Evolutionary conservation across 2,113 vertebrate genomes (phyloP).

Genomic region (Galemys pyrenaicus): DNA sequence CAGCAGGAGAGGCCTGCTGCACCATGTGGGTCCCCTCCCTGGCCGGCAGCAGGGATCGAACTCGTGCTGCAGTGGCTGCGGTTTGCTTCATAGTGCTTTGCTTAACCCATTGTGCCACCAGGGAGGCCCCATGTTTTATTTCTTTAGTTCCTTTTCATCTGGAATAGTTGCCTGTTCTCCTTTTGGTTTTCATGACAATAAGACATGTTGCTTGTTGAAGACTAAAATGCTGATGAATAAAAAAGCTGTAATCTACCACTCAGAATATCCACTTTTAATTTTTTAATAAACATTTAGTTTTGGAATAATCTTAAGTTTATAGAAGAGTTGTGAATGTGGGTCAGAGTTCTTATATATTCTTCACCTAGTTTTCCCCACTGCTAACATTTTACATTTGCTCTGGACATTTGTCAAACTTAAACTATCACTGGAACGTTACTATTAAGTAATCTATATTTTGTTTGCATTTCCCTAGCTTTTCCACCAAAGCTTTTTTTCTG

Average conservation of each 20-base stretch:
- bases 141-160: neutral
- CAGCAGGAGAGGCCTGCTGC: too few relatives aligned
- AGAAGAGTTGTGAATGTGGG: neutral
- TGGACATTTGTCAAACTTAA: neutral
- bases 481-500: neutral
- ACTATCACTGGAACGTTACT: neutral
- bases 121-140: neutral
- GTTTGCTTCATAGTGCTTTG: too few relatives aligned
- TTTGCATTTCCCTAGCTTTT: constrained; percentile 33
- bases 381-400: neutral
- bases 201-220: constrained; percentile 40
- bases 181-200: neutral
- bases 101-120: too few relatives aligned
- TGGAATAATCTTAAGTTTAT: neutral
- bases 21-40: too few relatives aligned
- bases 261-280: neutral
- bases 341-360: neutral
- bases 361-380: neutral
- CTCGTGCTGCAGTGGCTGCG: too few relatives aligned
- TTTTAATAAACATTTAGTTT: neutral
- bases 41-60: too few relatives aligned
- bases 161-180: neutral
- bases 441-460: neutral
- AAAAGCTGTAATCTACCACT: neutral
- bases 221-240: constrained; percentile 11